phyloP scores from a whole-genome alignment of 2,113 vertebrate species.

The Oxyruncus cristatus region DNA sequence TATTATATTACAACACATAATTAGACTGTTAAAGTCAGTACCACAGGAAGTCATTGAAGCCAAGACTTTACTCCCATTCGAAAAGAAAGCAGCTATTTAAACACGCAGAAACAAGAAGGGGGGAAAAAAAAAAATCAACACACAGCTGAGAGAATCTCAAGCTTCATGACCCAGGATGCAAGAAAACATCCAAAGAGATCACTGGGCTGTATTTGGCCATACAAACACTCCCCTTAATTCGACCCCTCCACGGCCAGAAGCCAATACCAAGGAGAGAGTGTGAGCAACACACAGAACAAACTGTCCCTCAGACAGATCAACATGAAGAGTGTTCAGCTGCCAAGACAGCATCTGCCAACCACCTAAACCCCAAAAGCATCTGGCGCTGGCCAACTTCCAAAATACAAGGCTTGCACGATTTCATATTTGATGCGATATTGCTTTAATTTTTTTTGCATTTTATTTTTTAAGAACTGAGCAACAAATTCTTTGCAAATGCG shows the following conservation, averaged over 20 bases:
- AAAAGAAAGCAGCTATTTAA: slow-evolving; percentile 43
- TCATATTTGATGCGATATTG: background rate
- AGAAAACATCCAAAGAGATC: background rate
- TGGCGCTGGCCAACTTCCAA: background rate
- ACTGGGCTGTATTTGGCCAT: background rate
- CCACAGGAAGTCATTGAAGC: slow-evolving; percentile 24
- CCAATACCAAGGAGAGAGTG: background rate
- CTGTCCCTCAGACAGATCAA: background rate
- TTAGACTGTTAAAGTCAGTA: background rate
- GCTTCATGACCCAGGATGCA: background rate
- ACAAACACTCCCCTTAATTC: background rate
- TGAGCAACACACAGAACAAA: background rate
- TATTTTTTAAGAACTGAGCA: background rate
- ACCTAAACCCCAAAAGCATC: slow-evolving; percentile 43
- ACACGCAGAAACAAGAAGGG: background rate
- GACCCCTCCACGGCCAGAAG: background rate
- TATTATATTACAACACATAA: slow-evolving; percentile 5
- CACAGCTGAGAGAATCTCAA: background rate
- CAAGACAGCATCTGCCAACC: slow-evolving; percentile 39
- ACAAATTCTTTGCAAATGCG: background rate
- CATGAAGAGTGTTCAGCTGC: background rate
- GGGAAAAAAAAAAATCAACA: background rate
- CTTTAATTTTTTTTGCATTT: background rate
- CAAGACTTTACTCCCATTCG: background rate
- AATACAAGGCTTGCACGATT: background rate